Conservation (phyloP, 2,888 invertebrate genomes). For the Panzeria rudis region DNA sequence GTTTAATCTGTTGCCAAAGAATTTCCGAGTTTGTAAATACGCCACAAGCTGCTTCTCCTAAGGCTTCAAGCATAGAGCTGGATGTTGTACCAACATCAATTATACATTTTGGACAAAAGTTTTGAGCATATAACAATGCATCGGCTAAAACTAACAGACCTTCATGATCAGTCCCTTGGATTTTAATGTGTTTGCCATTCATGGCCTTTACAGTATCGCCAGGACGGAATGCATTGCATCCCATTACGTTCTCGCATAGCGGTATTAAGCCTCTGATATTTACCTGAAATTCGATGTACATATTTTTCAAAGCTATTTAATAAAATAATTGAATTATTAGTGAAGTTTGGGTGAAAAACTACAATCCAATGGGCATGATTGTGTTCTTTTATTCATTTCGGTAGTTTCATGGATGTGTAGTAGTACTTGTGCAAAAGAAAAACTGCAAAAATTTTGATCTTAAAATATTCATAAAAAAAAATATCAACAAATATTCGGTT, state of each 20-base stretch:
- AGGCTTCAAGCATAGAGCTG: slow-evolving; percentile 86
- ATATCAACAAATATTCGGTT: no score
- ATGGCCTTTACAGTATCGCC: slow-evolving; percentile 90
- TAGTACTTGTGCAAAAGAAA: no score
- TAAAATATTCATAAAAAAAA: no score
- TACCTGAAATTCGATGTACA: slow-evolving; percentile 78
- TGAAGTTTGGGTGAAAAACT: no score
- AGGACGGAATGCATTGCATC: slow-evolving; percentile 89
- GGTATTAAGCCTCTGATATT: slow-evolving; percentile 90
- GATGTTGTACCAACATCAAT: slow-evolving; percentile 92
- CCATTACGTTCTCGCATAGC: slow-evolving; percentile 91
- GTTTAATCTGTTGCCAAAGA: slow-evolving; percentile 87
- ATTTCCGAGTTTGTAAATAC: slow-evolving; percentile 89
- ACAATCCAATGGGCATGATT: no score
- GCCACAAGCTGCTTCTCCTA: slow-evolving; percentile 88
- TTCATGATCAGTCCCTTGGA: slow-evolving; percentile 90
- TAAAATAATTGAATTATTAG: no score
- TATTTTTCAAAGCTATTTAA: background rate
- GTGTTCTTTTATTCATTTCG: no score
- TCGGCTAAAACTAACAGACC: slow-evolving; percentile 91
- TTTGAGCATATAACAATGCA: slow-evolving; percentile 90
- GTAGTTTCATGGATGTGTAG: no score
- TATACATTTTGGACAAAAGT: slow-evolving; percentile 88
- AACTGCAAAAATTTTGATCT: no score
- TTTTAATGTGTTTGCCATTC: slow-evolving; percentile 89